These are phyloP conservation scores for Cinclus mexicanus DNA, from an alignment of 2,113 vertebrate species.

Conservation along the genomic window DNA sequence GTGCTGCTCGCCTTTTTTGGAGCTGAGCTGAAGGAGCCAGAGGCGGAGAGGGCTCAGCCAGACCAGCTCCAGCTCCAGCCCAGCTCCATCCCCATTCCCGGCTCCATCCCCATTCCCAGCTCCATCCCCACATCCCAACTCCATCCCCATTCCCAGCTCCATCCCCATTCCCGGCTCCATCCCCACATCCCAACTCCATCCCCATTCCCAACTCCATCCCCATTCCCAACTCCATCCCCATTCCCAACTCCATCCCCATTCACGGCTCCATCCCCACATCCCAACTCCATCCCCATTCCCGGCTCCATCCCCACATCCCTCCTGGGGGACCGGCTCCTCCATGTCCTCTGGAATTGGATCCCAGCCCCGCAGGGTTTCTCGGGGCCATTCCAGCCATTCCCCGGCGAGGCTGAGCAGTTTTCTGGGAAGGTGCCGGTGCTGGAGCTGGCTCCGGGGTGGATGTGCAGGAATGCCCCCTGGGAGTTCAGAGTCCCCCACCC, in stretches of 20 bases:
- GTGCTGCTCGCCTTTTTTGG: slow-evolving; percentile 32
- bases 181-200: neutral
- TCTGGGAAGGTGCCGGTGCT: fast-evolving
- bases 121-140: no score
- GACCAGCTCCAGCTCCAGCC: no score
- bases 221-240: neutral
- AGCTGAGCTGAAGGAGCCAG: neutral
- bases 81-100: neutral
- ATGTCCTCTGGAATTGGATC: fast-evolving
- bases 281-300: neutral
- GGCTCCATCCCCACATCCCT: neutral
- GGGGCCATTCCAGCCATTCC: neutral
- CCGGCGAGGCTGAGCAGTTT: fast-evolving
- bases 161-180: neutral
- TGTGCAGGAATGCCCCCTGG: neutral
- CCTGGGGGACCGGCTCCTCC: fast-evolving
- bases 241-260: fast-evolving
- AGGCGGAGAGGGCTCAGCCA: neutral
- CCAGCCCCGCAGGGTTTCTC: fast-evolving
- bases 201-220: neutral
- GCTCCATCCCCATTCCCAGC: neutral
- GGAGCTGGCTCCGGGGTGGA: neutral
- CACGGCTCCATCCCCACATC: neutral
- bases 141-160: no score
- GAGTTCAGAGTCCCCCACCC: fast-evolving